Evolutionary conservation across 2,113 vertebrate species (phyloP).

Genomic region (Lasiurus borealis): DNA sequence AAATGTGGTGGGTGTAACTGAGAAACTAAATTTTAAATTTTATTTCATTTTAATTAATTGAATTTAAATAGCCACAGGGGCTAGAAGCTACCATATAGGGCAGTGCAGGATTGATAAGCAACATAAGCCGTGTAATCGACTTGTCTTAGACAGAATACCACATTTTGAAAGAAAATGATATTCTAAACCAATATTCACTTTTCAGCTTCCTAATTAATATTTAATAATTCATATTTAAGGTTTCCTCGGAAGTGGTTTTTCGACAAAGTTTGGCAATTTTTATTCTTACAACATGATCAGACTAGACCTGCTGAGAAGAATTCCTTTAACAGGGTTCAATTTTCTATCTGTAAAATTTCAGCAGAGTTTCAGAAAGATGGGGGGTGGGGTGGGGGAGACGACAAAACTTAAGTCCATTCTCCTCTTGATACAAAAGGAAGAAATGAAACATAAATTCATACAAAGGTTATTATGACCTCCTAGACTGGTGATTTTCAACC

Average conservation of each 20-base stretch:
- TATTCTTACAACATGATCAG: slow-evolving; percentile 33
- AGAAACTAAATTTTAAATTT: neutral
- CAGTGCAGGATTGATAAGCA: neutral
- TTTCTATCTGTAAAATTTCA: slow-evolving; percentile 58
- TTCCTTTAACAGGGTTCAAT: neutral
- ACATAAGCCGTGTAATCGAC: neutral
- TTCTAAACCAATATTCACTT: slow-evolving; percentile 1
- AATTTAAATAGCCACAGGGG: neutral
- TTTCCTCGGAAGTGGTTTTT: slow-evolving; percentile 31
- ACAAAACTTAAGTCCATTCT: neutral
- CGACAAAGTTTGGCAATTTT: slow-evolving; percentile 35
- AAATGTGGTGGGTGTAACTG: neutral
- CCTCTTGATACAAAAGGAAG: slow-evolving; percentile 9
- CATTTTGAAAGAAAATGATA: slow-evolving; percentile 23
- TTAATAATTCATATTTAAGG: slow-evolving; percentile 40
- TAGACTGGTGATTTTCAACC: neutral
- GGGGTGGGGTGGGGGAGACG: too few relatives aligned
- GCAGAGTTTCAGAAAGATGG: neutral
- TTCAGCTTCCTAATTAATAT: slow-evolving; percentile 49
- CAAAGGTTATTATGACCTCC: neutral
- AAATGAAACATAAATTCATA: slow-evolving; percentile 25
- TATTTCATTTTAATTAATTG: slow-evolving; percentile 28
- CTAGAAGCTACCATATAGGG: neutral
- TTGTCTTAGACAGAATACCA: slow-evolving; percentile 24
- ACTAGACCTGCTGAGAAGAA: neutral